These are phyloP conservation scores for Drosophila robusta DNA, from an alignment of 2,888 invertebrate species.

Conservation along the genomic window DNA sequence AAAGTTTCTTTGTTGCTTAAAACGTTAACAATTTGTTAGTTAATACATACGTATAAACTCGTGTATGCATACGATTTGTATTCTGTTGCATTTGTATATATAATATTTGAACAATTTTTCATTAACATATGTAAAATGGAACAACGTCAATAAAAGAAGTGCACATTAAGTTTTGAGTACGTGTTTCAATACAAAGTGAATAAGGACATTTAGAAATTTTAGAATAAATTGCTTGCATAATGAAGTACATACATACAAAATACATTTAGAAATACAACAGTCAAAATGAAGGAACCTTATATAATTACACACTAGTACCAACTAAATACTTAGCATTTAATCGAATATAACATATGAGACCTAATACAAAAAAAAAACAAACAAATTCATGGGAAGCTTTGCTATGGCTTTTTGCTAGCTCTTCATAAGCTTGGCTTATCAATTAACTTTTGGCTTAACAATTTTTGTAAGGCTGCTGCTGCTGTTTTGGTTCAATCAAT, in stretches of 20 bases:
- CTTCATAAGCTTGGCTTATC: slow-evolving; percentile 77
- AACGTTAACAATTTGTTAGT: slow-evolving; percentile 78
- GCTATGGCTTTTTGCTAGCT: slow-evolving; percentile 63
- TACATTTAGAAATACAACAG: slow-evolving; percentile 70
- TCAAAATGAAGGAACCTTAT: slow-evolving; percentile 61
- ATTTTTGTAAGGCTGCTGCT: slow-evolving; percentile 72
- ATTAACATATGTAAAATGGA: slow-evolving; percentile 76
- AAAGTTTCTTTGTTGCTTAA: slow-evolving; percentile 56
- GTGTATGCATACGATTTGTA: slow-evolving; percentile 45
- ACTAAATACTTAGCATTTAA: slow-evolving; percentile 35
- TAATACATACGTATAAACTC: slow-evolving; percentile 39
- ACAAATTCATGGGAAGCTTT: slow-evolving; percentile 75
- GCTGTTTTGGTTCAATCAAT: slow-evolving; percentile 27
- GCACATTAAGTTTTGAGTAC: slow-evolving; percentile 40
- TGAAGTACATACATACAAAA: slow-evolving; percentile 47
- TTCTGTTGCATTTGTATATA: slow-evolving; percentile 30
- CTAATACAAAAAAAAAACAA: slow-evolving; percentile 41
- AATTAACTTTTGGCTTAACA: slow-evolving; percentile 77
- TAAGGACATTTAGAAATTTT: slow-evolving; percentile 64
- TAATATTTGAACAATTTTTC: slow-evolving; percentile 39
- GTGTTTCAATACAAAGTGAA: slow-evolving; percentile 26
- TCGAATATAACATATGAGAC: slow-evolving; percentile 19
- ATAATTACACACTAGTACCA: slow-evolving; percentile 52
- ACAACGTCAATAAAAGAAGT: slow-evolving; percentile 77
- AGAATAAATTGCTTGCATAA: slow-evolving; percentile 45